A percentile compares a stretch with the other conserved stretches of the same genome.
phyloP scores from a whole-genome alignment of 1,140 invertebrate species.

The Marisa cornuarietis region DNA sequence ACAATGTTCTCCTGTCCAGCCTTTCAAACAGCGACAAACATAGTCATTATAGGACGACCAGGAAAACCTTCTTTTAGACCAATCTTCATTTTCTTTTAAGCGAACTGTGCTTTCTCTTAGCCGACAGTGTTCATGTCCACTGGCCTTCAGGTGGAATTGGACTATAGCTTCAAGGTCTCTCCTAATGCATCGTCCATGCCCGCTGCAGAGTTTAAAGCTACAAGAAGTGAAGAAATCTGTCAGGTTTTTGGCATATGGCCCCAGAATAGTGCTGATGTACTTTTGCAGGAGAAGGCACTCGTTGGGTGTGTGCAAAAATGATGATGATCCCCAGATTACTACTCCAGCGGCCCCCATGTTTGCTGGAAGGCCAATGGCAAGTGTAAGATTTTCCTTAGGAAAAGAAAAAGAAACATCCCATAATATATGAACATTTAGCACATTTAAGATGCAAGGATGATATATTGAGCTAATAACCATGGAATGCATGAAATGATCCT shows the following conservation, averaged over 20 bases:
- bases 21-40: slow-evolving; percentile 16
- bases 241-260: slow-evolving; percentile 33
- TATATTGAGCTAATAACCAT: too few relatives aligned
- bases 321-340: slow-evolving; percentile 38
- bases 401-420: not conserved
- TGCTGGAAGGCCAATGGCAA: slow-evolving; percentile 30
- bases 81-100: too few relatives aligned
- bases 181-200: slow-evolving; percentile 36
- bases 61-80: not conserved
- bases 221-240: slow-evolving; percentile 32
- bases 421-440: too few relatives aligned
- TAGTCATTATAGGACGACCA: not conserved
- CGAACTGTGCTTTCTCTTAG: not conserved
- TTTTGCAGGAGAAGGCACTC: slow-evolving; percentile 32
- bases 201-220: slow-evolving; percentile 19
- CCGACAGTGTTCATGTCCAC: slow-evolving; percentile 3
- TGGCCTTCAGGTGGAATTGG: slow-evolving; percentile 18
- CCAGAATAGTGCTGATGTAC: slow-evolving; percentile 32
- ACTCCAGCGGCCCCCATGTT: slow-evolving; percentile 36
- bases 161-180: slow-evolving; percentile 24
- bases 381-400: slow-evolving; percentile 29
- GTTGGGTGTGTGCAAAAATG: slow-evolving; percentile 14
- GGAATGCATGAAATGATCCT: too few relatives aligned
- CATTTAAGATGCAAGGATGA: too few relatives aligned
- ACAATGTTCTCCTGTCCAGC: slow-evolving; percentile 19